Evolutionary conservation across 2,797 vertebrate species (phyloP).

Genomic region (Melopsittacus undulatus): DNA sequence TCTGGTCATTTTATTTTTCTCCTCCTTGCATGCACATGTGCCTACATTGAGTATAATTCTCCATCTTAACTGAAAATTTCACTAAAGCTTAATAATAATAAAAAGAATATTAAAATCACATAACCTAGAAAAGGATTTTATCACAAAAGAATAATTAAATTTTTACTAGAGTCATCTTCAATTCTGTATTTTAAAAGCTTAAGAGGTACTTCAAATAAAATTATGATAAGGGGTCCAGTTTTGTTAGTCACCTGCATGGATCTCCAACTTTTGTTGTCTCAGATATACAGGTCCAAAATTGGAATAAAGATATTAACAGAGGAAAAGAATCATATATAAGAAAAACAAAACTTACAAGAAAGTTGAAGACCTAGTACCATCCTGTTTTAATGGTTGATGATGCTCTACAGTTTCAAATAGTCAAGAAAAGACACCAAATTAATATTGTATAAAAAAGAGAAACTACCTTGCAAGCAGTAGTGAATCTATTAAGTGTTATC

Average conservation of each 20-base stretch:
- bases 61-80: not conserved
- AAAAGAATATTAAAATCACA: not conserved
- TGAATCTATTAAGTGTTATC: not conserved
- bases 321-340: not conserved
- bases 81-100: not conserved
- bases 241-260: not conserved
- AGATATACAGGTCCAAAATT: not conserved
- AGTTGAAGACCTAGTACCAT: not conserved
- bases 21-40: not conserved
- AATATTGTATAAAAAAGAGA: not conserved
- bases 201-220: not conserved
- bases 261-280: not conserved
- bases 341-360: not conserved
- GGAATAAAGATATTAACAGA: not conserved
- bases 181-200: not conserved
- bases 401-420: not conserved
- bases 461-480: not conserved
- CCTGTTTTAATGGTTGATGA: not conserved
- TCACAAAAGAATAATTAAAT: not conserved
- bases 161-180: not conserved
- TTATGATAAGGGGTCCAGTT: not conserved
- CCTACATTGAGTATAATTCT: not conserved
- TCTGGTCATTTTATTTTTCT: not conserved
- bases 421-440: not conserved
- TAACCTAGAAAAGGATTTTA: accelerated